Conservation (phyloP, 2,888 invertebrate genomes). For the Actias luna region DNA sequence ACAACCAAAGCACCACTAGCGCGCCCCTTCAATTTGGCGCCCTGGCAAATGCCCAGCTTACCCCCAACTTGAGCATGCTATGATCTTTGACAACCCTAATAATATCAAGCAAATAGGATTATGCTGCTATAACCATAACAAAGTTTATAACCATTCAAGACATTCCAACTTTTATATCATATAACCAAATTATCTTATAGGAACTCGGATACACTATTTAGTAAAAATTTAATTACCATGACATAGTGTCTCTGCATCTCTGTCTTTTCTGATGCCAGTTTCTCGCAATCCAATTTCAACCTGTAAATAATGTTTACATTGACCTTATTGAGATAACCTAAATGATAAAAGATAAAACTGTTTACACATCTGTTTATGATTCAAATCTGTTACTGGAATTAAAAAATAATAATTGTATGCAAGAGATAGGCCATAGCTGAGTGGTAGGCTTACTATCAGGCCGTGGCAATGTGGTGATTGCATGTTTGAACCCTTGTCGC, state of each 20-base stretch:
- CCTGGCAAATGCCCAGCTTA: too few species aligned
- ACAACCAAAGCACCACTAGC: too few species aligned
- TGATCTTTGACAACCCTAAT: not conserved
- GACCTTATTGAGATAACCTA: slow-evolving; percentile 18
- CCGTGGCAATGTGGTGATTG: too few species aligned
- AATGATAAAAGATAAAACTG: not conserved
- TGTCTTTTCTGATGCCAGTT: slow-evolving; percentile 97
- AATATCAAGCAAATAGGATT: not conserved
- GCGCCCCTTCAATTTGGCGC: too few species aligned
- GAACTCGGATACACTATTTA: not conserved
- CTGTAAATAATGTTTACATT: slow-evolving; percentile 75
- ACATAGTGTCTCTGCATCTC: slow-evolving; percentile 99
- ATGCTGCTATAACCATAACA: not conserved
- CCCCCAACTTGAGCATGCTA: too few species aligned
- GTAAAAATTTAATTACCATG: slow-evolving; percentile 86
- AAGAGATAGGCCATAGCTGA: too few species aligned
- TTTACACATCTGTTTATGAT: slow-evolving; percentile 18
- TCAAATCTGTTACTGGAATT: not conserved
- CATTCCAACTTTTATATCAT: not conserved
- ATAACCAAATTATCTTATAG: not conserved
- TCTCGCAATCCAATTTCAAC: slow-evolving; percentile 98
- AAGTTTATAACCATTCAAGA: not conserved
- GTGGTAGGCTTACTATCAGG: too few species aligned
- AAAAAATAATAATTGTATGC: not conserved
- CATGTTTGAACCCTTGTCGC: too few species aligned